Conservation (phyloP, 2,888 invertebrate species). For the Tyria jacobaeae region DNA sequence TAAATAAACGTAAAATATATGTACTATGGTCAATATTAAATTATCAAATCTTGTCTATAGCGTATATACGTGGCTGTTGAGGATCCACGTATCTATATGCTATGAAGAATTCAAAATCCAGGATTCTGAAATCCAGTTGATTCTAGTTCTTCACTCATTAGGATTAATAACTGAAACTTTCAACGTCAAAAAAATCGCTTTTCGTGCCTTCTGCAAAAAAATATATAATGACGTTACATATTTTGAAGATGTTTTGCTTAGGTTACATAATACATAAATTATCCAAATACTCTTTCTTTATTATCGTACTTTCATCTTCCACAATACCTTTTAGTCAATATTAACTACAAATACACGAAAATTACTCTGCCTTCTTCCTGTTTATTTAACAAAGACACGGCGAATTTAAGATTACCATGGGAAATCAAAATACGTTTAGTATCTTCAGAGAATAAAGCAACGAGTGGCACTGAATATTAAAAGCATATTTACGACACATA, state of each 20-base stretch:
- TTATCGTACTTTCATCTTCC: not conserved
- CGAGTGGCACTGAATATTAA: conserved; percentile 43
- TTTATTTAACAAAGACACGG: conserved; percentile 39
- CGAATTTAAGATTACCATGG: conserved; percentile 49
- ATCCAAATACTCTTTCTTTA: not conserved
- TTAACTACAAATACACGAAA: conserved; percentile 17
- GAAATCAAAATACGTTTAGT: conserved; percentile 51
- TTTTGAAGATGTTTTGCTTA: not conserved
- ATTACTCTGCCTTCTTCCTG: conserved; percentile 26
- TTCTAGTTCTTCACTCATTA: too few species aligned
- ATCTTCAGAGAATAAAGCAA: conserved; percentile 46
- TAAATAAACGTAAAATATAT: too few species aligned
- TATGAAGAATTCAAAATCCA: too few species aligned
- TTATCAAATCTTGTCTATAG: too few species aligned
- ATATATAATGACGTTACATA: too few species aligned
- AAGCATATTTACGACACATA: conserved; percentile 45
- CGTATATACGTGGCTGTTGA: too few species aligned
- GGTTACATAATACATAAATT: not conserved
- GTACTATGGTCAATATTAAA: too few species aligned
- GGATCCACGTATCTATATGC: too few species aligned
- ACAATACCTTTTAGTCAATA: conserved; percentile 5
- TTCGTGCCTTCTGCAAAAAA: too few species aligned
- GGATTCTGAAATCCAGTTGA: too few species aligned
- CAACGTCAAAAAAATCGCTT: too few species aligned
- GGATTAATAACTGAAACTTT: too few species aligned